Evolutionary conservation across 2,797 vertebrate genomes (phyloP).

Genomic region (Podarcis siculus): DNA sequence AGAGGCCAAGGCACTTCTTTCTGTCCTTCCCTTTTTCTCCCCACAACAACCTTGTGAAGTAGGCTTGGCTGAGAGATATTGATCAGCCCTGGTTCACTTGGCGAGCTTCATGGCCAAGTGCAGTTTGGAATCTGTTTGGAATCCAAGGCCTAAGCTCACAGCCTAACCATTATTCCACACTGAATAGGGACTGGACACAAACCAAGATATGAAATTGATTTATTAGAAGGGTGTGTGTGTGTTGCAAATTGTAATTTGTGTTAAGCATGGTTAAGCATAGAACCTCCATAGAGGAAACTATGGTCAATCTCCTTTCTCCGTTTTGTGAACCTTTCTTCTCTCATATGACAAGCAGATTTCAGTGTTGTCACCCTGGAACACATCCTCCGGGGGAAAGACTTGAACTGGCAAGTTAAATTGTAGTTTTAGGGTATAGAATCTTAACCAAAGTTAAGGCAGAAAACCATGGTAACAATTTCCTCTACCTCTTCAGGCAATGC

Average conservation of each 20-base stretch:
- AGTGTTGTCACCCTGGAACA: not conserved
- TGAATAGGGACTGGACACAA: not conserved
- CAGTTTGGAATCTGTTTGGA: not conserved
- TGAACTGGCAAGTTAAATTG: not conserved
- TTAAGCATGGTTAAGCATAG: not conserved
- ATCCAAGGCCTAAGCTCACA: not conserved
- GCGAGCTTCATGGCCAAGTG: too few relatives aligned
- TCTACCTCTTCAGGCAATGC: too few relatives aligned
- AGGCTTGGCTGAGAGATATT: too few relatives aligned
- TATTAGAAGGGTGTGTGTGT: too few relatives aligned
- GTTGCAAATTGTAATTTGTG: not conserved
- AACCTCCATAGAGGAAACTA: not conserved
- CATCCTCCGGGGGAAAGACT: not conserved
- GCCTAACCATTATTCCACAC: not conserved
- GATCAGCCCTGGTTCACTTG: too few relatives aligned
- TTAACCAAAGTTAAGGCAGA: not conserved
- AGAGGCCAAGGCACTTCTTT: too few relatives aligned
- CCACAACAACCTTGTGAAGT: too few relatives aligned
- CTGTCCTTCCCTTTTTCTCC: too few relatives aligned
- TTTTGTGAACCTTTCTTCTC: not conserved
- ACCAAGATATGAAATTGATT: not conserved
- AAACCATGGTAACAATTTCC: not conserved
- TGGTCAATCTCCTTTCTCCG: not conserved
- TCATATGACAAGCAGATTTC: not conserved
- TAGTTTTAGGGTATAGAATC: not conserved